These are phyloP conservation scores for Heliothis peltigera DNA, from an alignment of 2,888 invertebrate genomes.

Conservation along the genomic window DNA sequence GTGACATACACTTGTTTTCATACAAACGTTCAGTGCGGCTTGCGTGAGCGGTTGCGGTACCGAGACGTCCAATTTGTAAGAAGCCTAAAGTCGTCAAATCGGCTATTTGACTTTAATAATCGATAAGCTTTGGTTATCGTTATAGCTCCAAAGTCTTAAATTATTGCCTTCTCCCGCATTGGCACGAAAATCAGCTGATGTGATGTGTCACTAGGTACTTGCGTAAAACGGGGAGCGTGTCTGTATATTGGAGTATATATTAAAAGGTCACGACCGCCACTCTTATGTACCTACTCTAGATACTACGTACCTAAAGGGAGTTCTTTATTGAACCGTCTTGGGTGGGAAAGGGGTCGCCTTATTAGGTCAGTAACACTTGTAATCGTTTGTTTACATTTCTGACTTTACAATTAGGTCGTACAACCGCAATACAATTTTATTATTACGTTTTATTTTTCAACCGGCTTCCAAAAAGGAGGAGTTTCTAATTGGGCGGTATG, in stretches of 20 bases:
- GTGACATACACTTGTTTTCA: too few species aligned
- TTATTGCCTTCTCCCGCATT: conserved; percentile 64
- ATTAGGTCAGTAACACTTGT: conserved; percentile 88
- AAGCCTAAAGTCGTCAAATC: too few species aligned
- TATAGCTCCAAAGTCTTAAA: too few species aligned
- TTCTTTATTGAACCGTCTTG: conserved; percentile 88
- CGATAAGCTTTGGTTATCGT: too few species aligned
- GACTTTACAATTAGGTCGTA: conserved; percentile 27
- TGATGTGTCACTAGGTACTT: conserved; percentile 72
- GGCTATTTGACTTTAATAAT: too few species aligned
- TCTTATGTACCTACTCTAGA: conserved; percentile 80
- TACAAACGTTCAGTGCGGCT: too few species aligned
- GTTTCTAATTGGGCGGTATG: too few species aligned
- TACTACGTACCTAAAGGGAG: conserved; percentile 85
- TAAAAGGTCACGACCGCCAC: conserved; percentile 87
- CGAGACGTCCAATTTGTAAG: too few species aligned
- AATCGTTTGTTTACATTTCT: conserved; percentile 54
- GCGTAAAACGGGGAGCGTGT: conserved; percentile 71
- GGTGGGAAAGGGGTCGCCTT: conserved; percentile 86
- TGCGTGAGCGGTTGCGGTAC: too few species aligned
- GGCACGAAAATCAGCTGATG: conserved; percentile 73
- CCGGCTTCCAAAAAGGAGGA: too few species aligned
- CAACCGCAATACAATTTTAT: conserved; percentile 11
- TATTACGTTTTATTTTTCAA: not conserved
- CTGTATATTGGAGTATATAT: conserved; percentile 77